These are phyloP conservation scores for Limnothrissa miodon DNA, from an alignment of 2,113 vertebrate species.

Conservation along the genomic window DNA sequence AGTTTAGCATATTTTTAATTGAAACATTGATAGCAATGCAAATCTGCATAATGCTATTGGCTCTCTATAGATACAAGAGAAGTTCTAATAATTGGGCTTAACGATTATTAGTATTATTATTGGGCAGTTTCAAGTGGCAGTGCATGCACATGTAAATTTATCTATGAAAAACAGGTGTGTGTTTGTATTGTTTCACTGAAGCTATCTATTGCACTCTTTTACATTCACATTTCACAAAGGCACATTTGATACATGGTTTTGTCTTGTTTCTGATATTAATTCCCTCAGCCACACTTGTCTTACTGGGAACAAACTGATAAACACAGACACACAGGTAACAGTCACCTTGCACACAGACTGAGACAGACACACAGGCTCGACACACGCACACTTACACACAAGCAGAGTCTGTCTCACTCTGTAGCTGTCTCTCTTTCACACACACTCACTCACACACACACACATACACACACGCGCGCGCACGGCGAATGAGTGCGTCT, in stretches of 20 bases:
- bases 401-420: constrained; percentile 34
- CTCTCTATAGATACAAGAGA: neutral
- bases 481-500: constrained; percentile 63
- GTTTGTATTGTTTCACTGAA: neutral
- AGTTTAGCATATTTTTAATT: neutral
- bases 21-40: neutral
- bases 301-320: neutral
- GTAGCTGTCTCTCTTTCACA: neutral
- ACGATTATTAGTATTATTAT: too few relatives aligned
- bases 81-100: neutral
- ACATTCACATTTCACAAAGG: neutral
- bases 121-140: neutral
- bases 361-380: neutral
- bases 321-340: constrained; percentile 12
- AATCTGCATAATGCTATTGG: neutral
- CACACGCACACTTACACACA: constrained; percentile 1
- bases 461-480: constrained; percentile 41
- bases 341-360: constrained; percentile 1
- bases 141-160: neutral
- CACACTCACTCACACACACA: constrained; percentile 27
- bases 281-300: neutral
- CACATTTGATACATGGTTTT: neutral
- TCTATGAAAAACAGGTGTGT: neutral
- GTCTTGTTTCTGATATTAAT: neutral
- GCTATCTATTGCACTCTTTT: too few relatives aligned